These are phyloP conservation scores for Carabus problematicus DNA, from an alignment of 2,888 invertebrate species.

Conservation along the genomic window DNA sequence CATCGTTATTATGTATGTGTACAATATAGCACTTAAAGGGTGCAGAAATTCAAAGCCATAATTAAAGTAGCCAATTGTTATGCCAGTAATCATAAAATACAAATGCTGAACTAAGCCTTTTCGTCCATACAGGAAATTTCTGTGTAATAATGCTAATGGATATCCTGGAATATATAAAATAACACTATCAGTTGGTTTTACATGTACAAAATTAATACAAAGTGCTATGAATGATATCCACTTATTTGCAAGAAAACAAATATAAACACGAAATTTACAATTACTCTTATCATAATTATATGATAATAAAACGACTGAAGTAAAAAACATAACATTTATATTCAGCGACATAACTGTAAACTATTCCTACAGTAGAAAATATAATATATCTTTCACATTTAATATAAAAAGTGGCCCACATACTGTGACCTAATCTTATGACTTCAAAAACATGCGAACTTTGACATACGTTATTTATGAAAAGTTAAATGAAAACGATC, in stretches of 20 bases:
- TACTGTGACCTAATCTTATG: no score
- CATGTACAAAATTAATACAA: slow-evolving; percentile 22
- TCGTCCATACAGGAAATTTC: slow-evolving; percentile 65
- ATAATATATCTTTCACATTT: no score
- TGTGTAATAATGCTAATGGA: slow-evolving; percentile 73
- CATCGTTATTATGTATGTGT: slow-evolving; percentile 73
- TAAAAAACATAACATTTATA: no score
- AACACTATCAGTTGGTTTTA: slow-evolving; percentile 31
- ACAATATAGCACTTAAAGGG: slow-evolving; percentile 73
- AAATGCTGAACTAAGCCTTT: slow-evolving; percentile 69
- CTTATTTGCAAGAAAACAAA: no score
- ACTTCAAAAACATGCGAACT: no score
- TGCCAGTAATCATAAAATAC: slow-evolving; percentile 75
- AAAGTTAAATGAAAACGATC: no score
- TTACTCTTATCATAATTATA: not conserved
- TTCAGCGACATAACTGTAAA: no score
- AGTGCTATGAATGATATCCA: slow-evolving; percentile 3
- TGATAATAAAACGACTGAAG: not conserved
- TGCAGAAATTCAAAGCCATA: slow-evolving; percentile 82
- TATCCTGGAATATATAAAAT: slow-evolving; percentile 68
- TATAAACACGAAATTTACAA: no score
- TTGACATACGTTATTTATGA: no score
- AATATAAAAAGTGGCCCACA: no score
- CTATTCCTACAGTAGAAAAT: no score
- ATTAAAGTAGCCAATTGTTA: slow-evolving; percentile 82